Conservation (phyloP, 2,113 vertebrate species). For the Sterrhoptilus dennistouni region DNA sequence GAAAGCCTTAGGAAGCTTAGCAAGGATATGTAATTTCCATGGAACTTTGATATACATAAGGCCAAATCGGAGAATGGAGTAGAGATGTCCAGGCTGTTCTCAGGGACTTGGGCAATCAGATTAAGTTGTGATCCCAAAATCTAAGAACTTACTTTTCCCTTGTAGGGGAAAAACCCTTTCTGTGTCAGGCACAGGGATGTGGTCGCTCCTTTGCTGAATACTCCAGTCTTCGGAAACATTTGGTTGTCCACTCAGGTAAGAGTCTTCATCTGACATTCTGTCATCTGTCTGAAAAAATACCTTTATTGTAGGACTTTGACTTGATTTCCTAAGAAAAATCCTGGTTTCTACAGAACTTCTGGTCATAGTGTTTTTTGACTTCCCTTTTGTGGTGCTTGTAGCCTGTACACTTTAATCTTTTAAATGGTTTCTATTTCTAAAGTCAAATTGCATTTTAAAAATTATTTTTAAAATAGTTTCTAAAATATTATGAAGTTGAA, state of each 20-base stretch:
- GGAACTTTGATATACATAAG: neutral
- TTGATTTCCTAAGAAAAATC: neutral
- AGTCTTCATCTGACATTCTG: conserved; percentile 2
- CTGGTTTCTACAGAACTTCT: neutral
- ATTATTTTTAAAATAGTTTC: neutral
- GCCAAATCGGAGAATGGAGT: neutral
- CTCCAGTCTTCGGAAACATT: conserved; percentile 97
- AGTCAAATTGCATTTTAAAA: neutral
- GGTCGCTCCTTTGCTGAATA: conserved; percentile 97
- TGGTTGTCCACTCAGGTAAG: conserved; percentile 96
- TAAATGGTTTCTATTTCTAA: neutral
- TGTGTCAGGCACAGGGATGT: conserved; percentile 93
- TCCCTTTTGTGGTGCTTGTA: neutral
- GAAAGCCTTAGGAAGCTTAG: neutral
- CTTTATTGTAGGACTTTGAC: neutral
- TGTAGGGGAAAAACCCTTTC: conserved; percentile 94
- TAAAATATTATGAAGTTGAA: neutral
- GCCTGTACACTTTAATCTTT: neutral
- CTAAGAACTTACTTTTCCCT: conserved; percentile 11
- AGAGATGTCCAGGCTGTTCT: neutral
- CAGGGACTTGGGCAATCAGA: neutral
- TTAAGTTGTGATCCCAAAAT: neutral
- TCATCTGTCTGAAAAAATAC: neutral
- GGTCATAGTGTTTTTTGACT: neutral
- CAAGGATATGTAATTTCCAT: neutral